Evolutionary conservation across 2,113 vertebrate species (phyloP), one percentile per base, ranked within the genome.

Genomic region (Tychaedon coryphoeus): DNA sequence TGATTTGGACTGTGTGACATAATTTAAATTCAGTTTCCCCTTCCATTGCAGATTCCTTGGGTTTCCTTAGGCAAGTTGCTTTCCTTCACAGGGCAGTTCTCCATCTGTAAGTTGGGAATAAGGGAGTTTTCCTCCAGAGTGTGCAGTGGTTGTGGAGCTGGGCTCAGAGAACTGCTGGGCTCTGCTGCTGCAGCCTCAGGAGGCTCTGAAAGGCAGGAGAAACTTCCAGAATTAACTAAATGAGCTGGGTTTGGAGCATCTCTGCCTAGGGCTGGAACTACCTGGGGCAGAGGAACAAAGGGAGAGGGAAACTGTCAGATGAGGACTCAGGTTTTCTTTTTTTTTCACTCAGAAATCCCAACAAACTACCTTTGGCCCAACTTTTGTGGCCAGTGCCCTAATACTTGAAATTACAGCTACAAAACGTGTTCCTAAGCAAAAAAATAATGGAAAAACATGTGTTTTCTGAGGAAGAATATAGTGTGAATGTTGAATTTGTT

Each of bases 51-150:
- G 71, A 33, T 88, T 93, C 82, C 77, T 58, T 90, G 18, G 72
- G 8, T 78, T 93, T 79, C 79, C 72, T 83, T 73, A 51, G 71
- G 77, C 34, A 56, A 57, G 54, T 73, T 2, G 1, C 58, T 82
- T 72, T 16, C 62, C 47, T 73, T 51, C 5, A 0, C 42, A 38
- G 62, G 31, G 38, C 45, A 76, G 0, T 73, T 92, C 56, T 62
- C 62, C 64, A 33, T 54, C 73, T 48, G 26, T 47, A 48, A 40
- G 72, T 14, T 0, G 11, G 64, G 38, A 83, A n/a, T 77, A 38
- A 15, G 10, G n/a, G 54, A 26, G 9, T 51, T 66, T 79, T 20
- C 19, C 54, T 67, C 1, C 0, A 0, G 42, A 36, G 18, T 0
- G 0, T 40, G 38, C 43, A 31, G 5, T 1, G 1, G 24, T 36